Evolutionary conservation across 1,140 invertebrate species (phyloP), one percentile per base, ranked within the genome.

Genomic region (Steinernema feltiae): DNA sequence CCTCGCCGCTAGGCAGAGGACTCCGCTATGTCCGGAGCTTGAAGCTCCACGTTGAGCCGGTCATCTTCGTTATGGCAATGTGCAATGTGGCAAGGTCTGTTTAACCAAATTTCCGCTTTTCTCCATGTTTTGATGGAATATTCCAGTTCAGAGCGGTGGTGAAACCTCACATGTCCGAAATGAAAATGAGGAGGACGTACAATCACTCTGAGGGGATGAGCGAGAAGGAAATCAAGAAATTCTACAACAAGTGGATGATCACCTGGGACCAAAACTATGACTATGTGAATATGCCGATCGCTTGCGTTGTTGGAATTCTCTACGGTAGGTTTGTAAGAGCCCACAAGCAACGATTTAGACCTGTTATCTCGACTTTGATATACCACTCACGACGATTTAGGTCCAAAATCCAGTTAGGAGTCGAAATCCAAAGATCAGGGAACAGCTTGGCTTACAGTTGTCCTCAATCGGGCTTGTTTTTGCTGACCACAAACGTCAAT

Each of bases 221-320:
- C 17, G 53, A 46, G 15, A 70, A 75, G 15, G 72, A 74, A 30
- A 48, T 75, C 18, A 70, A 78, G 2, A 79, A 78, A 69, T 78
- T 80, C 63, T 75, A 75, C 70, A 78, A 79, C 70, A 80, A 78
- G 48, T 69, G 73, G 32, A 78, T 79, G 78, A 76, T 80, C 29
- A 69, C 63, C 30, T 80, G 78, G 78, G 78, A 80, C 70, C 74
- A 78, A 32, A 76, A 80, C 53, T 80, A 80, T 69, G 71, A 73
- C 30, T 80, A 80, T 32, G 70, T 80, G 3, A 80, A 80, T 48
- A 31, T 78, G 30, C 78, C 78, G 29, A 74, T 80, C 30, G 72
- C 78, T 32, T 75, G 72, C 48, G 48, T 80, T 30, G 73, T 78
- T 53, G 78, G 76, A 75, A 75, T 80, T 46, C 72, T 80, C 32